Base-by-base conservation (phyloP, 2,113 vertebrate species). In the Lepus europaeus region DNA sequence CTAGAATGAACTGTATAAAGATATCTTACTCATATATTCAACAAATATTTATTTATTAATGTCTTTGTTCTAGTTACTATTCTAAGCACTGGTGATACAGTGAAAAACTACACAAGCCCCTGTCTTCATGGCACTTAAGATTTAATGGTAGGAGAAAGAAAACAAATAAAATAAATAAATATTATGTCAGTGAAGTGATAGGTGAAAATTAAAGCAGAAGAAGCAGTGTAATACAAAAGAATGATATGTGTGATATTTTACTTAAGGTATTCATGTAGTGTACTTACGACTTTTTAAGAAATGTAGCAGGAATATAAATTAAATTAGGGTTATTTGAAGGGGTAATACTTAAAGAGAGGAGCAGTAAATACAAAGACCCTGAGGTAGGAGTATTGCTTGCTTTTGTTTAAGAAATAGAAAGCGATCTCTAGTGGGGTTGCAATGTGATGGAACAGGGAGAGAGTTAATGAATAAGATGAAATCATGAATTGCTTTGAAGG, bases 161-260 rank as follows among this genome's bases (percentile, higher is more conserved):
- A 92, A 82, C 14, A 87, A 74, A 29, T 79, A 76, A 92, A 92
- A 82, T 20, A 87, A 74, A 29, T 79, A 68, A 77, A 49, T 76
- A 45, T 45, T 1, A 13, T 87, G 36, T 90, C 3, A 23, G 19
- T 83, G 64, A 11, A 87, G 16, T 87, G 72, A 68, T 79, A 83
- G 27, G 59, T 89, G 64, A 89, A 86, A 94, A 95, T 39, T 86
- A 63, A 91, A 74, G 56, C 64, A 82, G 63, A 84, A 82, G 56
- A 87, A 56, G 17, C 95, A 87, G 49, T 70, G 88, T 51, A 66
- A 29, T 85, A 78, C 73, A 59, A 49, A 31, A 69, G 31, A 56
- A 16, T 91, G 33, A 85, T 70, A 69, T 36, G 17, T 85, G 87
- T 77, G 20, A 22, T 83, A 13, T 80, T 95, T 90, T 80, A n/a